These are phyloP conservation scores for Diarsia brunnea DNA, from an alignment of 2,888 invertebrate species.

Conservation along the genomic window DNA sequence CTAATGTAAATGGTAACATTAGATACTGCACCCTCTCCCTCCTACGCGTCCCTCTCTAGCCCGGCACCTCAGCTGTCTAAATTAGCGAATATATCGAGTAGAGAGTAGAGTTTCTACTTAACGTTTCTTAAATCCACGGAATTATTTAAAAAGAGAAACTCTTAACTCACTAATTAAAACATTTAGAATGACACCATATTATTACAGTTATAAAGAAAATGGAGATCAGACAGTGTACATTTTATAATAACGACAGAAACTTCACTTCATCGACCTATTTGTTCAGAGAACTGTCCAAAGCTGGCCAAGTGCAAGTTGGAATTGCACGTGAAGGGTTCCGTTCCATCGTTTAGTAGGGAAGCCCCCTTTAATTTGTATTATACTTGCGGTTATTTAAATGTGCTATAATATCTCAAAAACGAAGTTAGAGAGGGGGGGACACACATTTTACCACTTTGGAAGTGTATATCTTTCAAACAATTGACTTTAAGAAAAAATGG, in stretches of 20 bases:
- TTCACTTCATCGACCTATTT: not conserved
- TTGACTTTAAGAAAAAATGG: too few species aligned
- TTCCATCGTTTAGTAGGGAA: too few species aligned
- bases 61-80: not conserved
- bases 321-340: too few species aligned
- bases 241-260: not conserved
- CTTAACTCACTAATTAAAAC: not conserved
- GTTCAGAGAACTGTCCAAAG: too few species aligned
- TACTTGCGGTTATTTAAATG: too few species aligned
- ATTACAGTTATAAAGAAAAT: not conserved
- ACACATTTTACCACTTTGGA: too few species aligned
- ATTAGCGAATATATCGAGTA: conserved; percentile 8
- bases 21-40: not conserved
- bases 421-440: too few species aligned
- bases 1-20: conserved; percentile 10
- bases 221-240: not conserved
- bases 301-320: too few species aligned
- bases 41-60: too few species aligned
- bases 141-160: conserved; percentile 4
- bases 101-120: conserved; percentile 3
- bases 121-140: not conserved
- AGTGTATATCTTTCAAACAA: too few species aligned
- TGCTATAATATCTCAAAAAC: too few species aligned
- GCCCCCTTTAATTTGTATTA: too few species aligned
- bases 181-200: not conserved